Conservation (phyloP, 2,888 invertebrate species). For the Argynnis bischoffii region DNA sequence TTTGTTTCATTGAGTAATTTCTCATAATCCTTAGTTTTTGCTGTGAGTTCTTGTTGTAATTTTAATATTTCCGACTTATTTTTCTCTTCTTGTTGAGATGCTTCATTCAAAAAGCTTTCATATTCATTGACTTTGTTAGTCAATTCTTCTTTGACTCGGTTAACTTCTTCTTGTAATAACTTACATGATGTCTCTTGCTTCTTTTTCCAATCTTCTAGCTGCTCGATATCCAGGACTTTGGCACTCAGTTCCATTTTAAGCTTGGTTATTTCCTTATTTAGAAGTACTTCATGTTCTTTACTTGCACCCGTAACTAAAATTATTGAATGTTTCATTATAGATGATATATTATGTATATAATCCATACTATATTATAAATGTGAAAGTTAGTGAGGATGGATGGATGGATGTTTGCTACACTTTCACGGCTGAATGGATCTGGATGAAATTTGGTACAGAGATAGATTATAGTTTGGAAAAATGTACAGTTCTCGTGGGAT, state of each 20-base stretch:
- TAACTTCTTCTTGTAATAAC: slow-evolving; percentile 67
- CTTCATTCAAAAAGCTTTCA: slow-evolving; percentile 69
- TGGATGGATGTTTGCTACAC: too few relatives aligned
- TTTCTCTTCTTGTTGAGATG: slow-evolving; percentile 69
- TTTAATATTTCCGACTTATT: slow-evolving; percentile 68
- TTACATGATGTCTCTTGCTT: slow-evolving; percentile 66
- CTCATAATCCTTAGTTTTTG: slow-evolving; percentile 70
- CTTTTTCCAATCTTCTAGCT: slow-evolving; percentile 67
- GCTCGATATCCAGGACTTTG: slow-evolving; percentile 80
- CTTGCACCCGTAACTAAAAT: slow-evolving; percentile 70
- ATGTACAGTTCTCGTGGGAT: too few relatives aligned
- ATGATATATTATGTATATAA: too few relatives aligned
- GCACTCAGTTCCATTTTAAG: slow-evolving; percentile 80
- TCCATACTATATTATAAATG: too few relatives aligned
- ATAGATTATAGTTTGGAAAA: too few relatives aligned
- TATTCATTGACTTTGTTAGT: slow-evolving; percentile 73
- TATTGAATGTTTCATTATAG: too few relatives aligned
- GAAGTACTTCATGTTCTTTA: slow-evolving; percentile 76
- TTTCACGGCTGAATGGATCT: too few relatives aligned
- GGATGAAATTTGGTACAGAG: too few relatives aligned
- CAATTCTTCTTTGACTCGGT: slow-evolving; percentile 65
- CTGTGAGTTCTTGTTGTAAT: slow-evolving; percentile 64
- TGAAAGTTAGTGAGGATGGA: too few relatives aligned
- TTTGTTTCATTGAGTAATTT: slow-evolving; percentile 66
- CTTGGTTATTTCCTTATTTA: slow-evolving; percentile 79